Evolutionary conservation across 2,888 invertebrate species (phyloP).

Genomic region (Eupithecia pulchellata): DNA sequence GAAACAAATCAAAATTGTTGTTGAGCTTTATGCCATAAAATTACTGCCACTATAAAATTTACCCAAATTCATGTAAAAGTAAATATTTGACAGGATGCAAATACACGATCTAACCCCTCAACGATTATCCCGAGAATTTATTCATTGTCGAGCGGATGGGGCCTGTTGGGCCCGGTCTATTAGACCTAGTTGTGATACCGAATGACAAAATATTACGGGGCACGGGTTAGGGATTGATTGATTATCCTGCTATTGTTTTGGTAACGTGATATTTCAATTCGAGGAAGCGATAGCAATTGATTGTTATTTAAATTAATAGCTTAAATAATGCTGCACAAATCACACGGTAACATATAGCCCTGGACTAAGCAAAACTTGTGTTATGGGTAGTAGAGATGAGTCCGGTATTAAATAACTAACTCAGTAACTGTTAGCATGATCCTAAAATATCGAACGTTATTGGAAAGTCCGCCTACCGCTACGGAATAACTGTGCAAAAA

Average conservation of each 20-base stretch:
- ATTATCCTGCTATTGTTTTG: constrained; percentile 47
- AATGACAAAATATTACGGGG: constrained; percentile 75
- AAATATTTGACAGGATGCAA: constrained; percentile 32
- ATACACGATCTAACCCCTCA: constrained; percentile 18
- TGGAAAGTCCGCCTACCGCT: too few species aligned
- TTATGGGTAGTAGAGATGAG: neutral
- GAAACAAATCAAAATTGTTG: too few species aligned
- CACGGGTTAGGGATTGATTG: constrained; percentile 47
- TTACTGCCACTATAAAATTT: neutral
- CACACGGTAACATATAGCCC: neutral
- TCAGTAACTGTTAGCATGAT: too few species aligned
- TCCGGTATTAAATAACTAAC: too few species aligned
- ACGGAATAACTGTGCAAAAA: too few species aligned
- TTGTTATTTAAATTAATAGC: neutral
- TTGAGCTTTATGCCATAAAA: too few species aligned
- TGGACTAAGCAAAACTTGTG: neutral
- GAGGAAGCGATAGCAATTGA: neutral
- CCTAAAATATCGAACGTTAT: too few species aligned
- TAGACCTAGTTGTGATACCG: constrained; percentile 62
- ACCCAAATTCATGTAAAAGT: neutral
- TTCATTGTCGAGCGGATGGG: constrained; percentile 61
- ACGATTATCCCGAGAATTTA: constrained; percentile 42
- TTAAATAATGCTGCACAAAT: neutral
- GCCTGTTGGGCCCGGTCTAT: constrained; percentile 64
- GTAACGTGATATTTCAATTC: neutral